phyloP scores from a whole-genome alignment of 2,113 vertebrate genomes.

The Felis chaus region DNA sequence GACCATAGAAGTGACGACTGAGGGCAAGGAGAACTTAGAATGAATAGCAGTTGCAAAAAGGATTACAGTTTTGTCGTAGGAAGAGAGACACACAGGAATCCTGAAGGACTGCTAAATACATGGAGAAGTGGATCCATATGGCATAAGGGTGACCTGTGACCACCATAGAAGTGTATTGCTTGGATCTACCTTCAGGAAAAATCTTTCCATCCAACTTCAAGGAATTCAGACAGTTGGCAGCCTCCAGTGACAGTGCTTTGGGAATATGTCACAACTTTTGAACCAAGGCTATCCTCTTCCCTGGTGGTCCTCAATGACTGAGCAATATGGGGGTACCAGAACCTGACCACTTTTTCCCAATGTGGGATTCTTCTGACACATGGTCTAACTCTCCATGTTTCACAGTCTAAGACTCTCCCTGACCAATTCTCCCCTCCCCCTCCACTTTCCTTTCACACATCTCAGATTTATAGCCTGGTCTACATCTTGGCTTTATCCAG shows the following conservation, averaged over 20 bases:
- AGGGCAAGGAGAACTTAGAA: neutral
- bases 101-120: neutral
- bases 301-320: neutral
- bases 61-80: neutral
- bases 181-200: neutral
- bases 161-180: fast-evolving
- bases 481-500: too few relatives aligned
- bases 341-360: neutral
- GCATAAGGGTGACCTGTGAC: neutral
- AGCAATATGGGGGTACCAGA: neutral
- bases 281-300: neutral
- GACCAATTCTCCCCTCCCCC: neutral
- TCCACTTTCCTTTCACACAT: neutral
- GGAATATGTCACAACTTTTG: neutral
- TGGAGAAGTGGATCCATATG: neutral
- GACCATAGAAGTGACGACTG: neutral
- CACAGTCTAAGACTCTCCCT: neutral
- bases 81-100: neutral
- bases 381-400: neutral
- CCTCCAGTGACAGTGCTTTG: neutral
- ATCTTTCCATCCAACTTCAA: neutral
- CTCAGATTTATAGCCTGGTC: neutral
- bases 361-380: neutral
- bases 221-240: neutral
- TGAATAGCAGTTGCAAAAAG: neutral